Evolutionary conservation across 2,113 vertebrate genomes (phyloP).

Genomic region (Cyprinodon variegatus): DNA sequence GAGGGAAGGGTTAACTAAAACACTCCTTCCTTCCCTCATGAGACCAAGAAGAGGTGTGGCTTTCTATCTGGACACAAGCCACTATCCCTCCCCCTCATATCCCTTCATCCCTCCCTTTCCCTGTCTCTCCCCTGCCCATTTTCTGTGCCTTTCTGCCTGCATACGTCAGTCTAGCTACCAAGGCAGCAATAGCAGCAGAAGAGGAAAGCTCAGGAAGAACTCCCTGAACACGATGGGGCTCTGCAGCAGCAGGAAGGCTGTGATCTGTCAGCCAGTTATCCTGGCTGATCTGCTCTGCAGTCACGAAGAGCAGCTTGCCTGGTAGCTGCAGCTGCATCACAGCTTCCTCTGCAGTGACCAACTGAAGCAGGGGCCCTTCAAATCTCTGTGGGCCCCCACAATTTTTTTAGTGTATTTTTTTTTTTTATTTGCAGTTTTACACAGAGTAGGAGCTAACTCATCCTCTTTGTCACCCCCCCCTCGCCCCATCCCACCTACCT

Average conservation of each 20-base stretch:
- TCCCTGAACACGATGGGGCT: conserved; percentile 67
- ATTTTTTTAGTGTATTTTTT: neutral
- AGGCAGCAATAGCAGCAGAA: conserved; percentile 54
- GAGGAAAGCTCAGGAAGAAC: conserved; percentile 63
- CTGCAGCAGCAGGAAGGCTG: conserved; percentile 63
- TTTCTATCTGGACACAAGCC: conserved; percentile 72
- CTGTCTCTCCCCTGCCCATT: conserved; percentile 38
- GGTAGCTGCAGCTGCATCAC: conserved; percentile 56
- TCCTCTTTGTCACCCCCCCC: conserved; percentile 28
- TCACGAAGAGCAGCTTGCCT: conserved; percentile 42
- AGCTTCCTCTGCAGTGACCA: conserved; percentile 61
- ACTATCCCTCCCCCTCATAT: conserved; percentile 65
- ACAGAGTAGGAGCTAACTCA: conserved; percentile 66
- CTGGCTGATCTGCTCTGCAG: conserved; percentile 47
- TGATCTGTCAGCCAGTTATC: conserved; percentile 40
- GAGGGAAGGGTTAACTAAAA: conserved; percentile 73
- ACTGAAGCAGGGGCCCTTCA: conserved; percentile 57
- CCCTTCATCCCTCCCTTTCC: conserved; percentile 64
- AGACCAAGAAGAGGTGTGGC: conserved; percentile 73
- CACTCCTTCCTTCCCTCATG: conserved; percentile 57
- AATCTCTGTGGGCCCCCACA: conserved; percentile 51
- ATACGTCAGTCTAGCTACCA: conserved; percentile 71
- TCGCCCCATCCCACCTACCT: conserved; percentile 12
- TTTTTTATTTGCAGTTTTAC: conserved; percentile 39
- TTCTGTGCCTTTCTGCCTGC: conserved; percentile 61